Percentiles rank a stretch among this genome's conserved stretches.
phyloP scores from a whole-genome alignment of 2,888 invertebrate genomes.

The Dione vanillae region DNA sequence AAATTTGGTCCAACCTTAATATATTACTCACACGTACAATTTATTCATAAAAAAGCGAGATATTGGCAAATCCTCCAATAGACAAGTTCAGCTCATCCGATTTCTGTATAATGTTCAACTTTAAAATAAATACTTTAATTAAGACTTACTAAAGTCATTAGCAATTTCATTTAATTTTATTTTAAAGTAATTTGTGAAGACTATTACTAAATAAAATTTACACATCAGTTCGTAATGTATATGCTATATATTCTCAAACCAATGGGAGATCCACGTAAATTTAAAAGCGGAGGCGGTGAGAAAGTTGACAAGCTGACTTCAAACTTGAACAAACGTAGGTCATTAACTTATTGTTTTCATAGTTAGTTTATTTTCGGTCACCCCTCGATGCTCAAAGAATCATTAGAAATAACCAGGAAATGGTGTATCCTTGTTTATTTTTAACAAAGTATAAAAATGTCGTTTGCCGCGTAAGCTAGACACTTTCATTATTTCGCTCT shows the following conservation, averaged over 20 bases:
- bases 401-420: slow-evolving; percentile 44
- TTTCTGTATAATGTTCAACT: no score
- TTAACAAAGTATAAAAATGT: not conserved
- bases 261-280: slow-evolving; percentile 28
- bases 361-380: slow-evolving; percentile 40
- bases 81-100: no score
- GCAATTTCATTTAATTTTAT: no score
- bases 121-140: no score
- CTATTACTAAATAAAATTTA: no score
- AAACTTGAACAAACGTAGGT: slow-evolving; percentile 16
- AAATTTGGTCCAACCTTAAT: no score
- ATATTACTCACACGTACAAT: no score
- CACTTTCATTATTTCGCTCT: not conserved
- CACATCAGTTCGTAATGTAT: no score
- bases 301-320: slow-evolving; percentile 23
- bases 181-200: no score
- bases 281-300: slow-evolving; percentile 28
- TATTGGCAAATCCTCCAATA: no score
- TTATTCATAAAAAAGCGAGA: no score
- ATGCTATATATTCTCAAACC: not conserved
- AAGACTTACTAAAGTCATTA: no score
- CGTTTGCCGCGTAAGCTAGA: not conserved
- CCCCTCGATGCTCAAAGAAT: slow-evolving; percentile 36
- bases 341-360: slow-evolving; percentile 34
- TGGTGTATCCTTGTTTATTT: slow-evolving; percentile 24